A percentile compares a stretch with the other conserved stretches of the same genome.
Evolutionary conservation across 2,888 invertebrate genomes (phyloP).

Genomic region (Tinea semifulvella): DNA sequence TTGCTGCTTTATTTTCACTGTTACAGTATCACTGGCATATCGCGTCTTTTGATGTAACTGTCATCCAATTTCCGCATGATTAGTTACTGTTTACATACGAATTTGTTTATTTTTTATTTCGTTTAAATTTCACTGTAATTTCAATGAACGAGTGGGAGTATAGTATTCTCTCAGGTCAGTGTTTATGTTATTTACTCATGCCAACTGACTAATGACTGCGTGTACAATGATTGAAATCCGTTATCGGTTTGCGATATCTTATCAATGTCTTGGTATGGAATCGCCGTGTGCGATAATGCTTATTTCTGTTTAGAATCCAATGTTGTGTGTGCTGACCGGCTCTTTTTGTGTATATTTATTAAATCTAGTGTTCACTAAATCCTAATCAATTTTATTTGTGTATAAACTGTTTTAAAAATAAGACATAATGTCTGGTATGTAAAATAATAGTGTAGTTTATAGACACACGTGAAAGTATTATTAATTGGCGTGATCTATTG

Average conservation of each 20-base stretch:
- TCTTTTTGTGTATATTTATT: background rate
- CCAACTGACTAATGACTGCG: background rate
- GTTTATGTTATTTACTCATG: background rate
- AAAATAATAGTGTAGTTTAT: background rate
- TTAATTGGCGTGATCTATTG: background rate
- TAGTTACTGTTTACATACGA: too few species aligned
- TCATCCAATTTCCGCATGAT: background rate
- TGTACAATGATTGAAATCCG: background rate
- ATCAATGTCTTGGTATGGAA: background rate
- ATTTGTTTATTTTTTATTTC: background rate
- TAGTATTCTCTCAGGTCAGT: conserved; percentile 6
- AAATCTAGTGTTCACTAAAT: background rate
- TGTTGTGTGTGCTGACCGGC: background rate
- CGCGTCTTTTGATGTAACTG: conserved; percentile 29
- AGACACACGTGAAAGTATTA: background rate
- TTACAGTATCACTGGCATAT: background rate
- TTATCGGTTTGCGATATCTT: conserved; percentile 7
- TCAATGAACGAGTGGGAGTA: conserved; percentile 8
- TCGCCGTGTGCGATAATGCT: background rate
- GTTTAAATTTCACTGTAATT: background rate
- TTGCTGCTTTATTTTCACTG: conserved; percentile 7
- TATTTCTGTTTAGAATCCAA: conserved; percentile 4
- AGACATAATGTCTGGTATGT: conserved; percentile 10
- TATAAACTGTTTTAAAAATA: background rate
- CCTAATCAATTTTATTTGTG: background rate